phyloP scores from a whole-genome alignment of 1,140 invertebrate species.

The Portunus trituberculatus region DNA sequence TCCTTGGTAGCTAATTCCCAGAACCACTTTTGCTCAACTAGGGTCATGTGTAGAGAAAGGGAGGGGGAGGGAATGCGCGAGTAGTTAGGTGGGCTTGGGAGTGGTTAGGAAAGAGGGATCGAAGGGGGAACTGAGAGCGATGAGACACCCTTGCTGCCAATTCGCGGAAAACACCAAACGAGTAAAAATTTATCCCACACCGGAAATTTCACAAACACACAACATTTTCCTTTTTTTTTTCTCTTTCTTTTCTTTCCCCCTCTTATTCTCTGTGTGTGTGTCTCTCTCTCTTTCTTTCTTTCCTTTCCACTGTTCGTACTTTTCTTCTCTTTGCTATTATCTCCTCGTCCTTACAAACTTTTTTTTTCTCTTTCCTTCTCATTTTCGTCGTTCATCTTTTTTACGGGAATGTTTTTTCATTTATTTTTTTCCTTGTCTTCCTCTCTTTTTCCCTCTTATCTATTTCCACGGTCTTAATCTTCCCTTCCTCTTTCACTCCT shows the following conservation, averaged over 20 bases:
- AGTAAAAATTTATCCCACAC: not conserved
- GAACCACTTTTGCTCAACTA: no score
- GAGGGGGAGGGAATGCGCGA: not conserved
- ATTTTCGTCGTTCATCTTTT: no score
- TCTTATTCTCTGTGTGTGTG: not conserved
- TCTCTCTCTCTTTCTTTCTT: not conserved
- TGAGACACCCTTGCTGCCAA: not conserved
- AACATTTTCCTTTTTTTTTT: not conserved
- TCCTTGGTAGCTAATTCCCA: not conserved
- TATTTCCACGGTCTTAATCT: no score
- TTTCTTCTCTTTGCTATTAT: not conserved
- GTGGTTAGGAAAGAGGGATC: not conserved
- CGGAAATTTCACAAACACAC: not conserved
- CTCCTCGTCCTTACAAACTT: not conserved
- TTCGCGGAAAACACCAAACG: conserved; percentile 1
- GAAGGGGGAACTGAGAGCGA: not conserved
- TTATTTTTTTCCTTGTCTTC: no score
- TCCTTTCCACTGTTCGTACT: not conserved
- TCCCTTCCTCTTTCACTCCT: no score
- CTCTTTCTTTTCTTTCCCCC: not conserved
- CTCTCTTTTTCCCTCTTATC: no score
- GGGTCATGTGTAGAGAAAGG: not conserved
- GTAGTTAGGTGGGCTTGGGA: not conserved
- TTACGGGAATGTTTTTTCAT: no score
- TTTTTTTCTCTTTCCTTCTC: not conserved